Evolutionary conservation across 2,888 invertebrate genomes (phyloP).

Genomic region (Dioctria rufipes): DNA sequence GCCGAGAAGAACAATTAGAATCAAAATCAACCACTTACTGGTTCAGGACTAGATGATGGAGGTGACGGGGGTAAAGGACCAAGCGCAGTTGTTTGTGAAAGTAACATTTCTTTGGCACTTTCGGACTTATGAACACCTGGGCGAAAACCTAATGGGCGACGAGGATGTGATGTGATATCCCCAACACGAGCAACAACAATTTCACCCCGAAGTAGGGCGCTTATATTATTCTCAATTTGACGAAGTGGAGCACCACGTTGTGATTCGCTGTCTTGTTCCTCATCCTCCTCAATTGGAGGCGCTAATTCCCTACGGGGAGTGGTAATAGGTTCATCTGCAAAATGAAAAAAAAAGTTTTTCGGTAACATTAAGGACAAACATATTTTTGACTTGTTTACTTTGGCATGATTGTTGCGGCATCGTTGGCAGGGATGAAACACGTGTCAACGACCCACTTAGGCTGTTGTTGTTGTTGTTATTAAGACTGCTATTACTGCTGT

Average conservation of each 20-base stretch:
- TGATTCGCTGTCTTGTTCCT: slow-evolving; percentile 77
- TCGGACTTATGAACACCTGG: slow-evolving; percentile 82
- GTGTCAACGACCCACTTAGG: slow-evolving; percentile 59
- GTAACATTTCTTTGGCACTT: slow-evolving; percentile 80
- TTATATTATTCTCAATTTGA: slow-evolving; percentile 82
- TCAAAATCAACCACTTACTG: slow-evolving; percentile 57
- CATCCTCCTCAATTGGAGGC: slow-evolving; percentile 80
- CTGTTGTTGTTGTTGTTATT: slow-evolving; percentile 57
- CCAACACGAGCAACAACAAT: slow-evolving; percentile 65
- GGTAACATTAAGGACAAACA: background rate
- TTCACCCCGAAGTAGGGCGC: slow-evolving; percentile 76
- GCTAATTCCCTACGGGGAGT: slow-evolving; percentile 78
- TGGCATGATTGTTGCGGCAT: slow-evolving; percentile 56
- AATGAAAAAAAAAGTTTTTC: background rate
- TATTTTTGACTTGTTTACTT: slow-evolving; percentile 15
- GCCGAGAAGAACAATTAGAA: too few species aligned
- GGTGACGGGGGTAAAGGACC: slow-evolving; percentile 71
- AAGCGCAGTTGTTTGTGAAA: slow-evolving; percentile 68
- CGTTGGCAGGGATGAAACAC: slow-evolving; percentile 61
- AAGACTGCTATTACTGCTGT: slow-evolving; percentile 54
- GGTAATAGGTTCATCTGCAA: slow-evolving; percentile 62
- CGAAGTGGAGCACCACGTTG: slow-evolving; percentile 79
- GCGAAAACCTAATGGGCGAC: slow-evolving; percentile 71
- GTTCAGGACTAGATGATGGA: slow-evolving; percentile 65
- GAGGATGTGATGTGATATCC: slow-evolving; percentile 65